Conservation (phyloP, 2,797 vertebrate genomes). For the Peromyscus nudipes region DNA sequence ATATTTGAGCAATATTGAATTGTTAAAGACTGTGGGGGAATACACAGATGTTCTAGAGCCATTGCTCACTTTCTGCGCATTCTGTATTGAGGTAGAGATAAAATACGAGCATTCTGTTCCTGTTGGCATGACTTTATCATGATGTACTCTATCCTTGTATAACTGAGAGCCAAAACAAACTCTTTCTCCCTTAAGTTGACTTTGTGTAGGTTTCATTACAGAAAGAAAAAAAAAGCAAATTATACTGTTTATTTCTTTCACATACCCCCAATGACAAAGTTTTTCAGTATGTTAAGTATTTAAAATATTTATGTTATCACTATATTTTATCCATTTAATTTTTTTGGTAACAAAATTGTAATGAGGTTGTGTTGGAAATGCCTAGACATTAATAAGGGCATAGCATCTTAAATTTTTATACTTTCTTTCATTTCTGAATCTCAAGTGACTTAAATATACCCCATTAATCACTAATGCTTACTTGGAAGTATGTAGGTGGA, state of each 20-base stretch:
- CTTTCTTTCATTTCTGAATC: conserved; percentile 61
- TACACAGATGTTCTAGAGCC: background rate
- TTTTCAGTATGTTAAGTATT: conserved; percentile 22
- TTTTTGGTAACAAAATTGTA: conserved; percentile 67
- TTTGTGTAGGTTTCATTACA: background rate
- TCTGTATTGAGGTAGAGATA: background rate
- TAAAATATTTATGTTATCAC: conserved; percentile 53
- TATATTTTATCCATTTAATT: conserved; percentile 59
- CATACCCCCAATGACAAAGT: background rate
- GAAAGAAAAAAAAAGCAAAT: background rate
- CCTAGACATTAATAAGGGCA: conserved; percentile 38
- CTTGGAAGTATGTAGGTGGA: conserved; percentile 12
- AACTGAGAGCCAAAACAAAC: background rate
- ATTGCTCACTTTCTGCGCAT: fast-evolving
- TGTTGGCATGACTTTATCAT: background rate
- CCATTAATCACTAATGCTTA: conserved; percentile 72
- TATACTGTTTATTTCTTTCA: background rate
- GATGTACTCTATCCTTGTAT: background rate
- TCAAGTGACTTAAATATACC: conserved; percentile 63
- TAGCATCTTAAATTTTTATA: conserved; percentile 56
- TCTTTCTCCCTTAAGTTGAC: background rate
- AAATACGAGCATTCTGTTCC: background rate
- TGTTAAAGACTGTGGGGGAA: background rate
- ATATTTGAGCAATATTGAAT: background rate
- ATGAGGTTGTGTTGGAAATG: conserved; percentile 36